Evolutionary conservation across 1,140 invertebrate genomes (phyloP).

Genomic region (Cecropterus lyciades): DNA sequence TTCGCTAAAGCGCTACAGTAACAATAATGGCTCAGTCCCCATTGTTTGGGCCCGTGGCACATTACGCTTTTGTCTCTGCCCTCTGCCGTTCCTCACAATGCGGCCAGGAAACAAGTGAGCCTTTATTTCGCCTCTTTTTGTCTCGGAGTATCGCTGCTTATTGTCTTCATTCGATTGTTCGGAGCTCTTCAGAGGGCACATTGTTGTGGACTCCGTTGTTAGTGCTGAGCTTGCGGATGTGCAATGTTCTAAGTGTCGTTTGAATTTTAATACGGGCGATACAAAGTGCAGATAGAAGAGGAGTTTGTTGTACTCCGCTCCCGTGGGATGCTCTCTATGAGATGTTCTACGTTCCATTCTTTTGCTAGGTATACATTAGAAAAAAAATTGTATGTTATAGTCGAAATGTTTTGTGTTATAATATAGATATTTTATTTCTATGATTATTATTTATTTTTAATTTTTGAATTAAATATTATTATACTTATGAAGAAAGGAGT

Average conservation of each 20-base stretch:
- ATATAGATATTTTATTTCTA: too few relatives aligned
- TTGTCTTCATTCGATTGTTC: slow-evolving; percentile 84
- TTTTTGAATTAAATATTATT: too few relatives aligned
- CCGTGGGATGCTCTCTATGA: slow-evolving; percentile 6
- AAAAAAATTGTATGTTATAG: too few relatives aligned
- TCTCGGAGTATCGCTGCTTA: slow-evolving; percentile 84
- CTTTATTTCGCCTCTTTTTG: slow-evolving; percentile 84
- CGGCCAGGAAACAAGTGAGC: slow-evolving; percentile 84
- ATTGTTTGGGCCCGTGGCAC: slow-evolving; percentile 83
- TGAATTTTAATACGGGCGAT: slow-evolving; percentile 72
- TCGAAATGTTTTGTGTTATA: too few relatives aligned
- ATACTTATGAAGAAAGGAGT: too few relatives aligned
- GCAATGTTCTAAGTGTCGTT: slow-evolving; percentile 80
- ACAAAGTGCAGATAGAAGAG: slow-evolving; percentile 44
- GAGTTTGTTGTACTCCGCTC: slow-evolving; percentile 29
- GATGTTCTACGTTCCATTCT: background rate
- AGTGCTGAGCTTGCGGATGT: slow-evolving; percentile 82
- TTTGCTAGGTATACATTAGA: too few relatives aligned
- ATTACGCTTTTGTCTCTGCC: slow-evolving; percentile 83
- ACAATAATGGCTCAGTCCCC: slow-evolving; percentile 80
- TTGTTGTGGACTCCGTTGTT: slow-evolving; percentile 82
- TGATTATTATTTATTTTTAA: too few relatives aligned
- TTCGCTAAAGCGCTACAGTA: slow-evolving; percentile 80
- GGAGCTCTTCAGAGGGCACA: slow-evolving; percentile 82
- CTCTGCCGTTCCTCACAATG: slow-evolving; percentile 82